Conservation (phyloP, 2,113 vertebrate species). For the Pithys albifrons region DNA sequence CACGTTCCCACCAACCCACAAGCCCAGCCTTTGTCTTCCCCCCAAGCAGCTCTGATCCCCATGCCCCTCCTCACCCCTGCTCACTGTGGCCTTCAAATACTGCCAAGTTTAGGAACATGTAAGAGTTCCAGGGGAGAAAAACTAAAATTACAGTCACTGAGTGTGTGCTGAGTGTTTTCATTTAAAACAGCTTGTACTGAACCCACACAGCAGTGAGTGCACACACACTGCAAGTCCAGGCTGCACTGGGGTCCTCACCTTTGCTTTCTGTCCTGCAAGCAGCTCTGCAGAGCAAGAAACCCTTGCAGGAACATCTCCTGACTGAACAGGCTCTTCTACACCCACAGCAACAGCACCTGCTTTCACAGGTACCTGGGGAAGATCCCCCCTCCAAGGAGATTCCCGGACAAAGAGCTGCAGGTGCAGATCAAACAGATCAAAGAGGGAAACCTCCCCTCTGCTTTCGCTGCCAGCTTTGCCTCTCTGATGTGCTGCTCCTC, state of each 20-base stretch:
- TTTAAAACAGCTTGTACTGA: neutral
- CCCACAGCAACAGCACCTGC: neutral
- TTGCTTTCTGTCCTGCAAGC: rapidly evolving
- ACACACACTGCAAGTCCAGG: neutral
- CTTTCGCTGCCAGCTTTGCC: neutral
- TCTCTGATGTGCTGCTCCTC: neutral
- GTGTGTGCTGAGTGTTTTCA: rapidly evolving
- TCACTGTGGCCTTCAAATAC: neutral
- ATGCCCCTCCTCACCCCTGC: neutral
- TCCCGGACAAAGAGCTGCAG: neutral
- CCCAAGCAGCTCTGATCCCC: neutral
- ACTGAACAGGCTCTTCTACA: neutral
- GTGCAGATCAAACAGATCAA: neutral
- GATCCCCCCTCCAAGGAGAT: neutral
- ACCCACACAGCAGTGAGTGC: neutral
- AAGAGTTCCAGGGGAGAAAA: neutral
- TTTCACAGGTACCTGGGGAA: neutral
- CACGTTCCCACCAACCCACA: neutral
- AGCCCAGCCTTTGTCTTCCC: neutral
- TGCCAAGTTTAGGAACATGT: neutral
- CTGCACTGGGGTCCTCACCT: neutral
- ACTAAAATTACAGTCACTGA: rapidly evolving
- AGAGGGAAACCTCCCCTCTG: neutral
- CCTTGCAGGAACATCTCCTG: neutral
- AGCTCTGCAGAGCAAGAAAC: neutral